Conservation (phyloP, 1,140 invertebrate genomes). For the Caenorhabditis briggsae region DNA sequence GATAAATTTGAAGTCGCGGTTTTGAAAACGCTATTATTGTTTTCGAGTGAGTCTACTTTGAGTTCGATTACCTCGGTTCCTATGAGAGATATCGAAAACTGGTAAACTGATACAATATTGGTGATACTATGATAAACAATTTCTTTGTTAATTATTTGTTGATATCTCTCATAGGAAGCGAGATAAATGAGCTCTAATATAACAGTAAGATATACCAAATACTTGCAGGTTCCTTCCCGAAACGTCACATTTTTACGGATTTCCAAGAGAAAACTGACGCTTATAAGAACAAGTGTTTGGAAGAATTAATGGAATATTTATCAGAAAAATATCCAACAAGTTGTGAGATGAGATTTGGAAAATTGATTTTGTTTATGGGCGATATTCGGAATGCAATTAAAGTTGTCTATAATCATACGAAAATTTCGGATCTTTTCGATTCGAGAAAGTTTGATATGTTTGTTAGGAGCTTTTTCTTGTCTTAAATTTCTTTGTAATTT, state of each 20-base stretch:
- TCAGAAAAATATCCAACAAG: neutral
- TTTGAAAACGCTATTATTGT: constrained; percentile 7
- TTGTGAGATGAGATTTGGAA: constrained; percentile 2
- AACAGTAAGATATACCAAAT: neutral
- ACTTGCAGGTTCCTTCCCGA: constrained; percentile 9
- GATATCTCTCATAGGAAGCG: no score
- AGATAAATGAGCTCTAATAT: no score
- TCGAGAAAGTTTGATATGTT: neutral
- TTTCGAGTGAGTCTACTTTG: constrained; percentile 8
- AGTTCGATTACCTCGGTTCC: no score
- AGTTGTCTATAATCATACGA: constrained; percentile 15
- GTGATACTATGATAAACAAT: no score
- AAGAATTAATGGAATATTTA: neutral
- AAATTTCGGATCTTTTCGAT: constrained; percentile 24
- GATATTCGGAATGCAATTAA: constrained; percentile 13
- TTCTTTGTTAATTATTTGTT: no score
- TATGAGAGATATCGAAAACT: no score
- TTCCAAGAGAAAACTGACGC: neutral
- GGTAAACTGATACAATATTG: no score
- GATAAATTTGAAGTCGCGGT: neutral
- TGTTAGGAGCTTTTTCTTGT: constrained; percentile 7
- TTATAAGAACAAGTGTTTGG: neutral
- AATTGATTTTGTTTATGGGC: constrained; percentile 6
- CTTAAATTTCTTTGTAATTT: neutral
- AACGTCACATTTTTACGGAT: neutral